phyloP scores from a whole-genome alignment of 2,797 vertebrate species.

The Rhodeus uyekii region DNA sequence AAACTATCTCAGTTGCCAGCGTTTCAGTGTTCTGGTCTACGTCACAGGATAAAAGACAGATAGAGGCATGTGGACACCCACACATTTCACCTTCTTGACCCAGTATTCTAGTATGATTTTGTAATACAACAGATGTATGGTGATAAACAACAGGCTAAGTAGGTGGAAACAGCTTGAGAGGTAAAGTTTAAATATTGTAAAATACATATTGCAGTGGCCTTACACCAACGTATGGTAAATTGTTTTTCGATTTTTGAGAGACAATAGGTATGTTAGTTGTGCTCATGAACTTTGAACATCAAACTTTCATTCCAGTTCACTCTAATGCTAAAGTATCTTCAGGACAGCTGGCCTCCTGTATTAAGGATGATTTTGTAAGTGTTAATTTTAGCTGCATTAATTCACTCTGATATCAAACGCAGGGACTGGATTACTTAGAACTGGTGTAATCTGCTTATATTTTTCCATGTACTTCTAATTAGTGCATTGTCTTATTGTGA shows the following conservation, averaged over 20 bases:
- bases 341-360: not conserved
- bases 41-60: not conserved
- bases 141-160: conserved; percentile 21
- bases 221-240: not conserved
- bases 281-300: not conserved
- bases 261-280: conserved; percentile 13
- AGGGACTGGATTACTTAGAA: not conserved
- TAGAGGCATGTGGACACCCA: conserved; percentile 23
- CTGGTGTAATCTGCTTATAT: not conserved
- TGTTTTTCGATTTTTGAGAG: conserved; percentile 2
- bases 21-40: not conserved
- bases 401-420: not conserved
- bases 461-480: not conserved
- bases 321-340: not conserved
- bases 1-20: not conserved
- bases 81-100: conserved; percentile 30
- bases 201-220: not conserved
- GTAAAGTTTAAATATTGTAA: conserved; percentile 20
- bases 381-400: not conserved
- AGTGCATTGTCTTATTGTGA: not conserved
- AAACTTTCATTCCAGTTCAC: conserved; percentile 7
- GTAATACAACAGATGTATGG: conserved; percentile 9
- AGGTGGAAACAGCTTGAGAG: conserved; percentile 30
- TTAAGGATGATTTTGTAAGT: not conserved
- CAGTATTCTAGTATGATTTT: conserved; percentile 12